Conservation (phyloP, 2,888 invertebrate species). For the Phyllotreta striolata region DNA sequence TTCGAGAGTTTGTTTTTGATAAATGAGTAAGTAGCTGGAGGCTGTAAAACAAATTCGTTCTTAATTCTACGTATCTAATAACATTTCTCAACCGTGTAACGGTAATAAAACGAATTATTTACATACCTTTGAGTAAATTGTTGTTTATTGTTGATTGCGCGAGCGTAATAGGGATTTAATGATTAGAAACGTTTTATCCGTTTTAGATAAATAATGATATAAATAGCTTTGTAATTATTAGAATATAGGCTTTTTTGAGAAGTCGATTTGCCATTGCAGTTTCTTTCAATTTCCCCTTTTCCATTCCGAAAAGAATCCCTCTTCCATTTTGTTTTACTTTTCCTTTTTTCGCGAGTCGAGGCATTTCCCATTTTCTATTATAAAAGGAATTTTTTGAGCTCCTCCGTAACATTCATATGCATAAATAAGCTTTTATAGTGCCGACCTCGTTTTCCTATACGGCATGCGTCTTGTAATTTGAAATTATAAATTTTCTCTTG, state of each 20-base stretch:
- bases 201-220: background rate
- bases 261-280: slow-evolving; percentile 6
- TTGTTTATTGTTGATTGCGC: slow-evolving; percentile 11
- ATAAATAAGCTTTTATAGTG: slow-evolving; percentile 39
- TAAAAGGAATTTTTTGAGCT: slow-evolving; percentile 33
- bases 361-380: slow-evolving; percentile 33
- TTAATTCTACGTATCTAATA: slow-evolving; percentile 24
- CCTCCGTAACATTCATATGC: slow-evolving; percentile 34
- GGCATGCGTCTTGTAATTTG: slow-evolving; percentile 46
- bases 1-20: slow-evolving; percentile 23
- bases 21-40: slow-evolving; percentile 14
- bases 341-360: slow-evolving; percentile 23
- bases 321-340: background rate
- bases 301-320: slow-evolving; percentile 10
- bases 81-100: slow-evolving; percentile 21
- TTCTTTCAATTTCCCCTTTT: slow-evolving; percentile 20
- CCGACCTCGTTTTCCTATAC: slow-evolving; percentile 38
- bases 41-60: slow-evolving; percentile 20
- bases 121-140: slow-evolving; percentile 20
- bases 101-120: slow-evolving; percentile 18
- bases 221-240: background rate
- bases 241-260: background rate
- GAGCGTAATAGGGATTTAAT: slow-evolving; percentile 14
- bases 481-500: slow-evolving; percentile 47
- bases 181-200: background rate